Evolutionary conservation across 2,797 vertebrate species (phyloP).

Genomic region (Steatocranus sp.): DNA sequence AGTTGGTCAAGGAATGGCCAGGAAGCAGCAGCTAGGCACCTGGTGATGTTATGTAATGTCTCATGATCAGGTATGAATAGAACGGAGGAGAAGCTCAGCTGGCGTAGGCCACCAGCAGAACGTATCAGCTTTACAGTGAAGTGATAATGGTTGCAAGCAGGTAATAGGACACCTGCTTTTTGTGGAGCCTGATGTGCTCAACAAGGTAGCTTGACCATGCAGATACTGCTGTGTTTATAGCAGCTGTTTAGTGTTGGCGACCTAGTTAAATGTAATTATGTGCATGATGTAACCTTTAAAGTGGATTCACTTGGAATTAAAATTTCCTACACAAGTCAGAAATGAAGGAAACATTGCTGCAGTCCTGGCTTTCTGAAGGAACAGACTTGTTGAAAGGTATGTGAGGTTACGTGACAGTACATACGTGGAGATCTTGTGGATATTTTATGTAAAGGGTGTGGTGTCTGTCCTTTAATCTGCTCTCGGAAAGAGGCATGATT

Average conservation of each 20-base stretch:
- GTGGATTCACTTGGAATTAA: neutral
- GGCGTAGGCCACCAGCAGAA: neutral
- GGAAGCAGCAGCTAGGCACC: constrained; percentile 5
- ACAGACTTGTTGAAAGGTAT: neutral
- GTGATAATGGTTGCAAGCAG: constrained; percentile 3
- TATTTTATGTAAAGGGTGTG: neutral
- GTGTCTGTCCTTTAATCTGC: neutral
- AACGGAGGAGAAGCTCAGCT: constrained; percentile 4
- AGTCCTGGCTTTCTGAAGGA: neutral
- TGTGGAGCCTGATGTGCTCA: neutral
- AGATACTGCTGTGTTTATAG: neutral
- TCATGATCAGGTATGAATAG: constrained; percentile 37
- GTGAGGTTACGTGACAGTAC: neutral
- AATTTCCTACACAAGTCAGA: neutral
- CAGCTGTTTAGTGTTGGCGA: neutral
- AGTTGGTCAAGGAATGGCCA: neutral
- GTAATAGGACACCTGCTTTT: constrained; percentile 38
- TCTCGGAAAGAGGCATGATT: neutral
- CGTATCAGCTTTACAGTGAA: constrained; percentile 21
- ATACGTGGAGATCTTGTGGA: neutral
- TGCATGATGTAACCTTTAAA: neutral
- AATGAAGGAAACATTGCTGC: neutral
- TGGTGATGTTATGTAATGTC: constrained; percentile 27
- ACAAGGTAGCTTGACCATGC: neutral
- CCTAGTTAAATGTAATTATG: neutral